Base-by-base conservation (phyloP, 2,888 invertebrate genomes). In the Mamestra brassicae region DNA sequence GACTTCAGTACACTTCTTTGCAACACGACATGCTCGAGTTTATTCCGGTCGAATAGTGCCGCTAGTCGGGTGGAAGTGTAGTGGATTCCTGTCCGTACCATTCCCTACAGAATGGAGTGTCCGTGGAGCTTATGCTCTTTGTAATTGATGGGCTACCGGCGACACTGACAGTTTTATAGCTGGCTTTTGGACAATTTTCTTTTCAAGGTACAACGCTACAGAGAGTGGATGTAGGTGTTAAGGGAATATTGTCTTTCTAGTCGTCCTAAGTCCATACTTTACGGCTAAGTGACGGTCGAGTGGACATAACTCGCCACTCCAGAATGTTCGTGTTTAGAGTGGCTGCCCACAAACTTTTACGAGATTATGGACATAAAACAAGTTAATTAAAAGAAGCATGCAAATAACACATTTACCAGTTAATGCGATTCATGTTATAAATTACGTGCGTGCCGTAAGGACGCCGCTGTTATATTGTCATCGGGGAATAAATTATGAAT, bases 111-210 rank as follows among this genome's bases (percentile, higher is more conserved):
- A 83, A 78, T 85, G 71, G 77, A 78, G 81, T 83, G 84, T 85
- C 87, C 81, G 74, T 78, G 62, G 76, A 78, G 84, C 85, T 87
- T 86, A 87, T 82, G 81, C 76, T 83, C 80, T 77, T 77, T 80
- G 85, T 87, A 85, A 87, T 87, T 85, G 84, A 87, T 85, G 87
- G 86, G 78, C 42, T 83, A 80, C 64, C 57, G 69, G 74, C 80
- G 71, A 67, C 67, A 69, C 74, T 72, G 87, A 85, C 84, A 87
- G 74, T 83, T 87, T 87, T 87, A 87, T 87, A 78, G 83, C 77
- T 62, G 71, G 85, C 79, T 74, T 83, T 84, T 76, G 81, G 77
- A 80, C 84, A 80, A 66, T 81, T 83, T 75, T 71, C 74, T 80
- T 81, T 83, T 77, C 61, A 79, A 76, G 81, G 74, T 74, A 76